A percentile compares a stretch with the other conserved stretches of the same genome.
phyloP scores from a whole-genome alignment of 2,797 vertebrate genomes.

The Sebastes itinus region DNA sequence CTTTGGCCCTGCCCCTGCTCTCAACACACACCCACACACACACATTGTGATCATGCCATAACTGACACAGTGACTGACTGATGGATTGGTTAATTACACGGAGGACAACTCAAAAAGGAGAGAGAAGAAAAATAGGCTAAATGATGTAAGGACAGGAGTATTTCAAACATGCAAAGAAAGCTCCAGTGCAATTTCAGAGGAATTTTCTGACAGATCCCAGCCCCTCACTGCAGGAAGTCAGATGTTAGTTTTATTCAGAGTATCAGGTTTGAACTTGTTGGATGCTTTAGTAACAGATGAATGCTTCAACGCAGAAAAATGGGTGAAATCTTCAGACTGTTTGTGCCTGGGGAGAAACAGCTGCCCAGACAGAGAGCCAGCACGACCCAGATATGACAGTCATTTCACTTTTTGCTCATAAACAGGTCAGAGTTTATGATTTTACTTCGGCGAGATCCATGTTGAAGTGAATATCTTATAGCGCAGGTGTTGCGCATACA shows the following conservation, averaged over 20 bases:
- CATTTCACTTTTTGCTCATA: conserved; percentile 1
- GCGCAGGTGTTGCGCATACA: not conserved
- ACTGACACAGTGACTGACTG: conserved; percentile 42
- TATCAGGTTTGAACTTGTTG: conserved; percentile 70
- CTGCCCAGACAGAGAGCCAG: conserved; percentile 52
- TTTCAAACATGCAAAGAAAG: conserved; percentile 66
- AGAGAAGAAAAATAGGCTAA: conserved; percentile 38
- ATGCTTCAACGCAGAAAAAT: conserved; percentile 47
- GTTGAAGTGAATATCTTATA: not conserved
- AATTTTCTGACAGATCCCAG: conserved; percentile 53
- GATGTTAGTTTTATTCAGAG: conserved; percentile 59
- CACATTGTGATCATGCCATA: conserved; percentile 25
- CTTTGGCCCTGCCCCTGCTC: not conserved
- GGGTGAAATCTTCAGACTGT: conserved; percentile 36
- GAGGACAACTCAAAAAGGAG: conserved; percentile 8
- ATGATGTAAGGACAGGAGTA: conserved; percentile 65
- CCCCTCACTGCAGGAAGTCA: conserved; percentile 54
- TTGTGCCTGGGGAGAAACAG: conserved; percentile 59
- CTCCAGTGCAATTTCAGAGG: conserved; percentile 56
- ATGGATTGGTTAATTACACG: conserved; percentile 56
- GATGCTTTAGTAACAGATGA: conserved; percentile 40
- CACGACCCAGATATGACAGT: conserved; percentile 57
- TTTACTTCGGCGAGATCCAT: not conserved
- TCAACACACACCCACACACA: not conserved
- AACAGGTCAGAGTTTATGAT: conserved; percentile 25